phyloP scores from a whole-genome alignment of 1,140 invertebrate species.

The Drosophila athabasca region DNA sequence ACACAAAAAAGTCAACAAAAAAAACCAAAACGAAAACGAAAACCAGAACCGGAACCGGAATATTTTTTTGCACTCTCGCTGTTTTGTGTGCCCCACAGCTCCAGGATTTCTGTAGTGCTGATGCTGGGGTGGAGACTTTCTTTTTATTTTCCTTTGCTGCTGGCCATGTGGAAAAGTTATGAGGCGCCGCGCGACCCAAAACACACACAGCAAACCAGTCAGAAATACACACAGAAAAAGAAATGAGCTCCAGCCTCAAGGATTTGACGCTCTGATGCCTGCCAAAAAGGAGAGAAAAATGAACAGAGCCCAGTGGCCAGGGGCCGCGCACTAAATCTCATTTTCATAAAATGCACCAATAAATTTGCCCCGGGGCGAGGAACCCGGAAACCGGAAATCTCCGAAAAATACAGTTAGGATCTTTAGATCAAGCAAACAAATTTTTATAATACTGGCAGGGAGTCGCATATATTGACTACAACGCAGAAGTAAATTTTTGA shows the following conservation, averaged over 20 bases:
- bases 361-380: neutral
- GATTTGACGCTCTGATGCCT: conserved; percentile 35
- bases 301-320: neutral
- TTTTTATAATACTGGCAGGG: too few relatives aligned
- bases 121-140: too few relatives aligned
- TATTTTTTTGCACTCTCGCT: conserved; percentile 12
- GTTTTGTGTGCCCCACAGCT: conserved; percentile 11
- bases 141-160: conserved; percentile 10
- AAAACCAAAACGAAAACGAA: neutral
- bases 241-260: conserved; percentile 20
- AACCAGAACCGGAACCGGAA: conserved; percentile 10
- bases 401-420: too few relatives aligned
- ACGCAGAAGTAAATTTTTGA: too few relatives aligned
- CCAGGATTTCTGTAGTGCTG: too few relatives aligned
- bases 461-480: too few relatives aligned
- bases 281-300: conserved; percentile 8
- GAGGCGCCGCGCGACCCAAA: conserved; percentile 42
- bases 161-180: conserved; percentile 62
- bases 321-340: conserved; percentile 16
- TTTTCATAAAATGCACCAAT: conserved; percentile 17
- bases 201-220: conserved; percentile 1
- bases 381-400: too few relatives aligned
- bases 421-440: too few relatives aligned
- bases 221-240: neutral
- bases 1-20: neutral